Evolutionary conservation across 2,113 vertebrate species (phyloP), one percentile per base, ranked within the genome.

Genomic region (Balaeniceps rex): DNA sequence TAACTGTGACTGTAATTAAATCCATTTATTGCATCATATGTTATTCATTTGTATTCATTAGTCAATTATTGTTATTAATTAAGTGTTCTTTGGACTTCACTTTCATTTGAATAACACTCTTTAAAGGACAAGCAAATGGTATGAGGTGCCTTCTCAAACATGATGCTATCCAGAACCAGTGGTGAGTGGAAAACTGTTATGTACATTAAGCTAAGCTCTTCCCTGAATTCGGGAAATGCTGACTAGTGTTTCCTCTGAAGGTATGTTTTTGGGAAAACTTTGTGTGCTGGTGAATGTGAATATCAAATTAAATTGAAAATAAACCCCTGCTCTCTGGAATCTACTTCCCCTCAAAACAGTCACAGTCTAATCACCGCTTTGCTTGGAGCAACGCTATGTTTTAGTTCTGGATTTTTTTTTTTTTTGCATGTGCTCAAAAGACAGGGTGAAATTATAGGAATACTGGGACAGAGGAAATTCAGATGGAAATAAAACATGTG

Each of bases 41-140:
- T 61, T 77, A 80, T 87, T 89, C 54, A 92, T 95, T 96, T 85
- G 81, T 94, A 92, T 93, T 93, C 70, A 95, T 97, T 96, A 95
- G 58, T 55, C 86, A 91, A 87, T 96, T 95, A 57, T 33, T 75
- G 60, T 68, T 87, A 84, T 94, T 93, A 97, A 94, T 93, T 94
- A 92, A 88, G 36, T 82, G 63, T 70, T 94, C 74, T 91, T 74
- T 58, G 82, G 66, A 46, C 46, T 94, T 65, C 14, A 18, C 44
- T 88, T 95, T 94, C 42, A 83, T 83, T 82, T 74, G 82, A 91
- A 25, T 85, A 91, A 87, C 52, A 51, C 23, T 78, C 21, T 75
- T 81, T 61, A 82, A 65, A 63, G 74, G 81, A 70, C n/a, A 55
- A 58, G 23, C 60, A 91, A 82, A 61, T 14, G 40, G n/a, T 87